A percentile compares a stretch with the other conserved stretches of the same genome.
Conservation (phyloP, 2,797 vertebrate species). For the Gastrophryne carolinensis region DNA sequence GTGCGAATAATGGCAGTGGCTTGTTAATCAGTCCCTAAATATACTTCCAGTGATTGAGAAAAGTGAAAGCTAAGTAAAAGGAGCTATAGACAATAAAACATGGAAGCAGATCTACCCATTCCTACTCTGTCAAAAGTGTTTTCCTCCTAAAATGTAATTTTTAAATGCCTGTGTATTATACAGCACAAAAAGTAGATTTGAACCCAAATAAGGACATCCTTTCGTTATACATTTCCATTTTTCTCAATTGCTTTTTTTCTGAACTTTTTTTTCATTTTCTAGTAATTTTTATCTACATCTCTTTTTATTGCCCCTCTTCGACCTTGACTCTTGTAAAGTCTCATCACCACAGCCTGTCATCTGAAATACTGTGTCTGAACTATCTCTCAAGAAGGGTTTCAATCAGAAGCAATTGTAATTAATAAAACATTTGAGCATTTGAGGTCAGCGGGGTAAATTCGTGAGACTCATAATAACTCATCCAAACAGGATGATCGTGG, state of each 20-base stretch:
- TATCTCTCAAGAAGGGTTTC: slow-evolving; percentile 3
- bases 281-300: neutral
- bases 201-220: too few relatives aligned
- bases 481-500: slow-evolving; percentile 38
- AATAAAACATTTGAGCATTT: slow-evolving; percentile 45
- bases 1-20: too few relatives aligned
- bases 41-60: too few relatives aligned
- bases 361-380: slow-evolving; percentile 13
- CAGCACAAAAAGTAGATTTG: too few relatives aligned
- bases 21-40: too few relatives aligned
- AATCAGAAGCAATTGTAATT: slow-evolving; percentile 48
- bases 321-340: slow-evolving; percentile 6
- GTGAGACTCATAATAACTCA: slow-evolving; percentile 30
- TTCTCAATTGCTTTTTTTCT: neutral
- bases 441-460: slow-evolving; percentile 25
- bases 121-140: too few relatives aligned
- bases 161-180: too few relatives aligned
- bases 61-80: too few relatives aligned
- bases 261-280: neutral
- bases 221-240: too few relatives aligned
- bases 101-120: too few relatives aligned
- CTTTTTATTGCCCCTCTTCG: neutral
- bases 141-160: too few relatives aligned
- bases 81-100: too few relatives aligned
- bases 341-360: slow-evolving; percentile 20